Percentiles rank a stretch among this genome's conserved stretches.
These are phyloP conservation scores for Catalaphyllia jardinei DNA, from an alignment of 64 coral and sea anemone species.

Conservation along the genomic window DNA sequence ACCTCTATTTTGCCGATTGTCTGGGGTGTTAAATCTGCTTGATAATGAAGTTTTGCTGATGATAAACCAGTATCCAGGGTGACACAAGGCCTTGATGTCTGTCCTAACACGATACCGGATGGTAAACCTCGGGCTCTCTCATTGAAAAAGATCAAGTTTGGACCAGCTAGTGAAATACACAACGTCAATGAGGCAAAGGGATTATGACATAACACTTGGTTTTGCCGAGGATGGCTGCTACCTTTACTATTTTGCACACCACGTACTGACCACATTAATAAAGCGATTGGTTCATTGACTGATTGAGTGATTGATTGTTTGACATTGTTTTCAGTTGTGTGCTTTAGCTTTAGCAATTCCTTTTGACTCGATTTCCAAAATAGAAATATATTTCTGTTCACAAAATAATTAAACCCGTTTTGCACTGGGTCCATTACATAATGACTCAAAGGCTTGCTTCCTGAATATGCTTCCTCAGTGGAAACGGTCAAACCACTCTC, in stretches of 20 bases:
- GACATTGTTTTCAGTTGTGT: too few species aligned
- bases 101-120: conserved; percentile 71
- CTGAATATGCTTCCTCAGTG: too few species aligned
- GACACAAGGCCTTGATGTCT: conserved; percentile 49
- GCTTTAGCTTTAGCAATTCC: too few species aligned
- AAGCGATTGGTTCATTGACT: too few species aligned
- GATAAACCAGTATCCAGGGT: conserved; percentile 55
- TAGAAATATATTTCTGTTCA: too few species aligned
- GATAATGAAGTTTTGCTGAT: conserved; percentile 62
- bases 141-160: conserved; percentile 87
- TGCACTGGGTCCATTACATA: too few species aligned
- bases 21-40: conserved; percentile 5
- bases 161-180: conserved; percentile 34
- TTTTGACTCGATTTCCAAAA: too few species aligned
- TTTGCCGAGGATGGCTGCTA: background rate
- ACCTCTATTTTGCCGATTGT: conserved; percentile 74
- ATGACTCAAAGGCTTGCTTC: too few species aligned
- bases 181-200: background rate
- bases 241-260: background rate
- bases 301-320: too few species aligned
- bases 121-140: conserved; percentile 75
- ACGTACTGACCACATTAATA: too few species aligned
- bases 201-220: background rate
- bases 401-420: too few species aligned
- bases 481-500: too few species aligned